Conservation (phyloP, 2,797 vertebrate species). For the Pipistrellus nathusii region DNA sequence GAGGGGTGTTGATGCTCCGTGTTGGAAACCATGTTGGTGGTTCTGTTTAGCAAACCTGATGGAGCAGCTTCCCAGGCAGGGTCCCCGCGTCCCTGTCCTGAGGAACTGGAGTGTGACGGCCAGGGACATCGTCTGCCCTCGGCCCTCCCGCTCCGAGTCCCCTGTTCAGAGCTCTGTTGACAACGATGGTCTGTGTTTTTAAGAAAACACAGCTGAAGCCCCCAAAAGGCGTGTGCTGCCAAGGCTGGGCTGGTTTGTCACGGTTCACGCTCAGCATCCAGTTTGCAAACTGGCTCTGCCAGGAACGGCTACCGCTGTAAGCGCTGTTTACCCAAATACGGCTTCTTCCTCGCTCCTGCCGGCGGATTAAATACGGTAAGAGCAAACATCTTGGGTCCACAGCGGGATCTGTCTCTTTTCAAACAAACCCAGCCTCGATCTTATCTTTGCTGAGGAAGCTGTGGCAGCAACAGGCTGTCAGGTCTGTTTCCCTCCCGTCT, state of each 20-base stretch:
- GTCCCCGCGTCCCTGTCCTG: background rate
- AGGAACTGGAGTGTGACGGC: background rate
- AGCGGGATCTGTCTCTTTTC: slow-evolving; percentile 1
- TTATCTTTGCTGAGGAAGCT: slow-evolving; percentile 39
- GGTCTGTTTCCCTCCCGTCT: background rate
- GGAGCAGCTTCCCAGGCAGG: background rate
- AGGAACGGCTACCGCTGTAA: background rate
- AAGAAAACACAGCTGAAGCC: slow-evolving; percentile 11
- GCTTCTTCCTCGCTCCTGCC: background rate
- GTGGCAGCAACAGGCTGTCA: background rate
- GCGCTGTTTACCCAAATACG: background rate
- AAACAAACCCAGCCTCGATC: slow-evolving; percentile 2
- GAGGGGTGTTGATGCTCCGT: background rate
- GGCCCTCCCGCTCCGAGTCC: background rate
- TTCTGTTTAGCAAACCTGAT: background rate
- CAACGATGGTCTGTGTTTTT: background rate
- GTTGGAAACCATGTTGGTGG: background rate
- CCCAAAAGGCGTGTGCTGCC: background rate
- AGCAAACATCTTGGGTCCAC: background rate
- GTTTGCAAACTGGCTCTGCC: background rate
- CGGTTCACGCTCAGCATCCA: background rate
- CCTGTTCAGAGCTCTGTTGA: background rate
- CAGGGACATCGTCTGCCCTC: background rate
- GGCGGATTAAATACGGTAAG: background rate
- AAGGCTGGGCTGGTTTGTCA: background rate